A percentile compares a stretch with the other conserved stretches of the same genome.
These are phyloP conservation scores for Vanessa tameamea DNA, from an alignment of 1,140 invertebrate species.

Conservation along the genomic window DNA sequence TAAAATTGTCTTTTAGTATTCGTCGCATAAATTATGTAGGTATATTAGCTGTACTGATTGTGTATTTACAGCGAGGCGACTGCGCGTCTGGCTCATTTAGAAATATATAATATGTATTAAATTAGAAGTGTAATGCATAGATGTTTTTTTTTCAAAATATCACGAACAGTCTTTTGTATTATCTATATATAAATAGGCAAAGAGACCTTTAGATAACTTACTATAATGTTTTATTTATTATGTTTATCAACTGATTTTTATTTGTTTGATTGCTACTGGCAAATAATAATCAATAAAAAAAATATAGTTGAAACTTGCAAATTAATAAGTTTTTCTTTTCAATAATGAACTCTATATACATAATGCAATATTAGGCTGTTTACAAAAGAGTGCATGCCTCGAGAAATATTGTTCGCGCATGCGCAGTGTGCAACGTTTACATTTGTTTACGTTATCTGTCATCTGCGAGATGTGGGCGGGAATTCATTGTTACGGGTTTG, in stretches of 20 bases:
- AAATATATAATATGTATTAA: neutral
- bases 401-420: constrained; percentile 14
- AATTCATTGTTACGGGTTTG: constrained; percentile 25
- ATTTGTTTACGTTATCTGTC: constrained; percentile 49
- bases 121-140: neutral
- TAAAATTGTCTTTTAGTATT: neutral
- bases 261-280: too few relatives aligned
- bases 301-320: too few relatives aligned
- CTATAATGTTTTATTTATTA: too few relatives aligned
- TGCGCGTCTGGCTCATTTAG: constrained; percentile 19
- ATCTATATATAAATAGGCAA: too few relatives aligned
- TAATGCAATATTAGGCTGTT: neutral
- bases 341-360: too few relatives aligned
- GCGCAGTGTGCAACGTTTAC: constrained; percentile 29
- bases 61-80: constrained; percentile 21
- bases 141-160: neutral
- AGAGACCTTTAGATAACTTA: too few relatives aligned
- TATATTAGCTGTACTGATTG: neutral
- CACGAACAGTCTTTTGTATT: neutral
- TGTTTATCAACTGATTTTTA: too few relatives aligned
- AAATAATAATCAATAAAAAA: too few relatives aligned
- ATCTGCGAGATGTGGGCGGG: constrained; percentile 38
- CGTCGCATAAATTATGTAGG: constrained; percentile 6
- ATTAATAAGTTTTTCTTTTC: too few relatives aligned
- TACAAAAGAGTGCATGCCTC: constrained; percentile 9